Evolutionary conservation across 1,140 invertebrate species (phyloP).

Genomic region (Prorops nasuta): DNA sequence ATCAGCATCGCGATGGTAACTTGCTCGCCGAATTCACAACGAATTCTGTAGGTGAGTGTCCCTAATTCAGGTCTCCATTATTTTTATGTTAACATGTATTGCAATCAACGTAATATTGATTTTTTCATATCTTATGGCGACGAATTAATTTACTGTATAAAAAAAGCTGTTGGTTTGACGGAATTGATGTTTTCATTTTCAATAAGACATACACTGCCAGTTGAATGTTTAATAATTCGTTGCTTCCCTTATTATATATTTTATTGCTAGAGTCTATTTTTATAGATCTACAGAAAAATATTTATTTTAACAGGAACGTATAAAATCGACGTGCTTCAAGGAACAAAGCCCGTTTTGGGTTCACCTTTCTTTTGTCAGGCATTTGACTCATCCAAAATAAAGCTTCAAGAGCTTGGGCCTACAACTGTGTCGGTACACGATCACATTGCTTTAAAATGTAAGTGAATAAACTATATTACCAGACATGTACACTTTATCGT

Average conservation of each 20-base stretch:
- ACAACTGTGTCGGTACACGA: slow-evolving; percentile 82
- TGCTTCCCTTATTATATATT: too few species aligned
- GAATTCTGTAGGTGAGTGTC: slow-evolving; percentile 61
- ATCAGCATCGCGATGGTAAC: slow-evolving; percentile 92
- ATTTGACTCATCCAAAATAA: slow-evolving; percentile 83
- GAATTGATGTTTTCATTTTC: too few species aligned
- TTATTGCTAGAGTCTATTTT: background rate
- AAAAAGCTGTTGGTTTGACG: too few species aligned
- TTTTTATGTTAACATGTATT: background rate
- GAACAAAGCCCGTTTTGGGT: slow-evolving; percentile 86
- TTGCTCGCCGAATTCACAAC: slow-evolving; percentile 90
- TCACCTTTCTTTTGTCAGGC: slow-evolving; percentile 96
- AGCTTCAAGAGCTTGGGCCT: slow-evolving; percentile 70
- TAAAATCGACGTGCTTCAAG: slow-evolving; percentile 86
- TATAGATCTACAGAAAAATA: background rate
- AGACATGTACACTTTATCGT: too few species aligned
- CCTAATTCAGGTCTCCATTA: background rate
- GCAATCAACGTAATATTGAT: too few species aligned
- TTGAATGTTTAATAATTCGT: too few species aligned
- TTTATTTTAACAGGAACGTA: slow-evolving; percentile 62
- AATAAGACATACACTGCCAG: too few species aligned
- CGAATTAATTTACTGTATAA: too few species aligned
- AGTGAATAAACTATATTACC: too few species aligned
- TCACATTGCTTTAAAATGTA: slow-evolving; percentile 79
- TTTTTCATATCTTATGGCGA: too few species aligned